Conservation (phyloP, 2,888 invertebrate genomes). For the Archips crataeganus region DNA sequence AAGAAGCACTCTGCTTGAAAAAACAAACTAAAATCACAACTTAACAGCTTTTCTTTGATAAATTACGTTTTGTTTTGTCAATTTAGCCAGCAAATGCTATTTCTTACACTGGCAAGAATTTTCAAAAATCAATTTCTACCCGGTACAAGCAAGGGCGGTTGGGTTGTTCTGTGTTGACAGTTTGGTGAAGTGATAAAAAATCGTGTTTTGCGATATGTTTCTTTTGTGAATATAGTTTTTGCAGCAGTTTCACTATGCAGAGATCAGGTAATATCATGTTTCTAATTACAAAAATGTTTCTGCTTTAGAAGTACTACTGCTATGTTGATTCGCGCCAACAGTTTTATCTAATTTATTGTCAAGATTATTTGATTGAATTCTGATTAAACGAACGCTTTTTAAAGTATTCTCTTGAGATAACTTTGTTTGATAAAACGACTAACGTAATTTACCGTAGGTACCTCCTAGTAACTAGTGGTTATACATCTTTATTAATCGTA, state of each 20-base stretch:
- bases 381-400: neutral
- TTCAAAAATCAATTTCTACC: conserved; percentile 77
- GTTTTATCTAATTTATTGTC: conserved; percentile 24
- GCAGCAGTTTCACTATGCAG: conserved; percentile 72
- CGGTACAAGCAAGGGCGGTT: conserved; percentile 74
- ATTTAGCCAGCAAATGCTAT: too few species aligned
- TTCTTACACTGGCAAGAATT: conserved; percentile 60
- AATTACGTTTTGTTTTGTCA: neutral
- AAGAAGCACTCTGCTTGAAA: too few species aligned
- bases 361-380: neutral
- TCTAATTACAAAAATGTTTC: conserved; percentile 1
- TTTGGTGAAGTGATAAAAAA: conserved; percentile 69
- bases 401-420: neutral
- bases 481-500: neutral
- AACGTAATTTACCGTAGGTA: neutral
- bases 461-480: neutral
- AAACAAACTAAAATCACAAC: too few species aligned
- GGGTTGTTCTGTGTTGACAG: conserved; percentile 75
- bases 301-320: neutral
- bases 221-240: conserved; percentile 68
- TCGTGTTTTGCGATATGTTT: conserved; percentile 76
- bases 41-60: neutral
- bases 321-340: conserved; percentile 37
- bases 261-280: conserved; percentile 74
- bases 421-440: neutral